A percentile compares a stretch with the other conserved stretches of the same genome.
Evolutionary conservation across 1,140 invertebrate genomes (phyloP).

Genomic region (Adelges cooleyi): DNA sequence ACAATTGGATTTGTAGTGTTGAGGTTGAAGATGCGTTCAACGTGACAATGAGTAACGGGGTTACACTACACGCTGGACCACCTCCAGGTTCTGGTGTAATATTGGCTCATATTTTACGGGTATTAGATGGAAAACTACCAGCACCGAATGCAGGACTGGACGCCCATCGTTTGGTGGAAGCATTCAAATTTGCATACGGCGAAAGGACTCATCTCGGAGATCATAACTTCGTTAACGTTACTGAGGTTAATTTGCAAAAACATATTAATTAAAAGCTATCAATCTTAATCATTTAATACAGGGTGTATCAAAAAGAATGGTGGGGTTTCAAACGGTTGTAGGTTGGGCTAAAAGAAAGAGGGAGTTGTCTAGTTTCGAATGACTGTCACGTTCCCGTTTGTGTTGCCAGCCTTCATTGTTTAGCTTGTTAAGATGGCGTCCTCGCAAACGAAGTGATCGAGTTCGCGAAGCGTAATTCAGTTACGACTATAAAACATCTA

Average conservation of each 20-base stretch:
- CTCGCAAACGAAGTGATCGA: no score
- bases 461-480: no score
- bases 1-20: constrained; percentile 43
- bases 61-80: constrained; percentile 58
- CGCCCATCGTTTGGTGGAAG: constrained; percentile 74
- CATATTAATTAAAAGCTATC: no score
- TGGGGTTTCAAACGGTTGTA: no score
- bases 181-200: constrained; percentile 90
- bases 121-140: constrained; percentile 52
- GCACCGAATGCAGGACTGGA: constrained; percentile 41
- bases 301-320: no score
- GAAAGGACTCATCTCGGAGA: constrained; percentile 76
- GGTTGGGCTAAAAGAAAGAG: no score
- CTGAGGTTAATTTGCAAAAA: constrained; percentile 29
- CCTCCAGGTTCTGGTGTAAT: constrained; percentile 72
- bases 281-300: no score
- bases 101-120: constrained; percentile 70
- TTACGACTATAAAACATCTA: no score
- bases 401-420: no score
- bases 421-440: no score
- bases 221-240: constrained; percentile 42
- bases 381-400: no score
- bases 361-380: no score
- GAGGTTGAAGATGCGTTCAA: constrained; percentile 49
- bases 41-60: constrained; percentile 43